A percentile compares a stretch with the other conserved stretches of the same genome.
phyloP scores from a whole-genome alignment of 1,140 invertebrate species.

The Zaprionus gabonicus region DNA sequence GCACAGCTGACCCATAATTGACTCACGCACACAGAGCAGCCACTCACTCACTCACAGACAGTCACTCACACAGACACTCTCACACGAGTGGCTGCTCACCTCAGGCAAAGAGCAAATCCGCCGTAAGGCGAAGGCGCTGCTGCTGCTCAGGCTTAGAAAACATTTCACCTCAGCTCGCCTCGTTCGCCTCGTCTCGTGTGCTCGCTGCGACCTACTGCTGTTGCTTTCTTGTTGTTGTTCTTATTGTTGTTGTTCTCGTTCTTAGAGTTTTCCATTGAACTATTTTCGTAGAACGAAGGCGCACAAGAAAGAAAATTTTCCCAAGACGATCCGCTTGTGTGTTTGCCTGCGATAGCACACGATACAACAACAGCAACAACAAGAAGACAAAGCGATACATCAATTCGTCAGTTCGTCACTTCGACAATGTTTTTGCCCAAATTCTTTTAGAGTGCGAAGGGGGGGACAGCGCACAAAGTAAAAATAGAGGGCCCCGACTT shows the following conservation, averaged over 20 bases:
- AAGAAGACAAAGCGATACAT: conserved; percentile 36
- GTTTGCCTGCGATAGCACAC: conserved; percentile 5
- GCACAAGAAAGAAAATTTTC: conserved; percentile 63
- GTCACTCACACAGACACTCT: conserved; percentile 25
- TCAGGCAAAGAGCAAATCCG: conserved; percentile 40
- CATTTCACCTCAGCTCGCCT: conserved; percentile 26
- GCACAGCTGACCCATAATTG: conserved; percentile 82
- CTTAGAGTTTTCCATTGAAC: conserved; percentile 77
- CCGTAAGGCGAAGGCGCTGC: background rate
- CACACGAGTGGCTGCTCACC: conserved; percentile 18
- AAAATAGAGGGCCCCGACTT: conserved; percentile 6
- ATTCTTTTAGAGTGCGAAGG: conserved; percentile 37
- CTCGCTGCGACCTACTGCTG: conserved; percentile 70
- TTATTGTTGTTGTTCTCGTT: conserved; percentile 28
- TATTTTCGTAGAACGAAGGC: conserved; percentile 63
- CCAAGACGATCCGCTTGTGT: conserved; percentile 61
- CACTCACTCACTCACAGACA: conserved; percentile 19
- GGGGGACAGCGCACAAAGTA: conserved; percentile 13
- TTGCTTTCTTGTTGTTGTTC: conserved; percentile 58
- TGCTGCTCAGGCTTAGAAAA: conserved; percentile 52
- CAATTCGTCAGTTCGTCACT: conserved; percentile 50
- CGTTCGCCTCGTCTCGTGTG: conserved; percentile 22
- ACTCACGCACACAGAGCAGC: conserved; percentile 39
- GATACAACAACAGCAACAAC: background rate
- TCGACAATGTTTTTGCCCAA: conserved; percentile 68